Percentiles rank a stretch among this genome's conserved stretches.
phyloP scores from a whole-genome alignment of 2,113 vertebrate genomes.

The Psephotus haematonotus region DNA sequence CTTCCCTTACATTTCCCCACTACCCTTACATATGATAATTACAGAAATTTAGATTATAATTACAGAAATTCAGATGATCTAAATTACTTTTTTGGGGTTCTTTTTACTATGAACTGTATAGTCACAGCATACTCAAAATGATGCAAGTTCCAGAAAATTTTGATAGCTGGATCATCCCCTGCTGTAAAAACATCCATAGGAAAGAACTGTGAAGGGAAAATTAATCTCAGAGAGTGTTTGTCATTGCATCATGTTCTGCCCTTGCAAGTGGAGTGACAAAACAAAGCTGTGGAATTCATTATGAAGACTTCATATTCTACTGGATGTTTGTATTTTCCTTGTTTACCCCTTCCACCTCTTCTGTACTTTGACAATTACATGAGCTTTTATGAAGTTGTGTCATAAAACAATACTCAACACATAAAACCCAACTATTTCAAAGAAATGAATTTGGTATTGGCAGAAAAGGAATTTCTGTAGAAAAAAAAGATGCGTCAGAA shows the following conservation, averaged over 20 bases:
- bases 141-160: background rate
- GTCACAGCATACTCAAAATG: background rate
- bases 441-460: background rate
- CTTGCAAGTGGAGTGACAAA: background rate
- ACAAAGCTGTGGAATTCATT: background rate
- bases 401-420: background rate
- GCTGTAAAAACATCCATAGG: background rate
- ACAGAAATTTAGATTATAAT: background rate
- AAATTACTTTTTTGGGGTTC: background rate
- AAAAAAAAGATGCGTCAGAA: background rate
- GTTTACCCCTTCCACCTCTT: background rate
- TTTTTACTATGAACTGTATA: background rate
- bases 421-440: background rate
- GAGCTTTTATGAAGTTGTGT: background rate
- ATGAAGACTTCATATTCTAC: background rate
- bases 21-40: background rate
- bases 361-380: background rate
- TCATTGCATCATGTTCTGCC: background rate
- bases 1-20: background rate
- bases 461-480: background rate
- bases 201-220: background rate
- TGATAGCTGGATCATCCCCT: background rate
- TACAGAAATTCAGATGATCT: background rate
- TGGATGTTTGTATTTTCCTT: background rate
- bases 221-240: background rate